Base-by-base conservation (phyloP, 2,113 vertebrate species). In the Perognathus longimembris region DNA sequence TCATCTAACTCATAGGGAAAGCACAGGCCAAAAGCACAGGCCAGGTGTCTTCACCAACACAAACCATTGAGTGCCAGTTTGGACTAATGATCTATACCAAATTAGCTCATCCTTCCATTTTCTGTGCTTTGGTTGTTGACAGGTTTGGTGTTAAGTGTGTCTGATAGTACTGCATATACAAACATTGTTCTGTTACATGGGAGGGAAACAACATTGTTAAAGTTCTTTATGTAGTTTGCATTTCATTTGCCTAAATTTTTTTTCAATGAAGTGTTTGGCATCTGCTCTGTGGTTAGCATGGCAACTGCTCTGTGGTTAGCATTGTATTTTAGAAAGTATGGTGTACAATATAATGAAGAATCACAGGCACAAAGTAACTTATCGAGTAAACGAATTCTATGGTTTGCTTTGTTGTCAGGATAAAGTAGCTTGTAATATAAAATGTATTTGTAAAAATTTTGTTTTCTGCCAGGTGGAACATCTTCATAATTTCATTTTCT, bases 401-500 rank as follows among this genome's bases (percentile, higher is more conserved):
- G 70, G 21, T 79, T 89, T 77, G 40, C 86, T 95, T 90, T 57
- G 54, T 76, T 57, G 7, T 87, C 24, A 59, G 24, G 21, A 15
- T 88, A 76, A 30, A 76, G 82, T 94, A 20, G 22, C 21, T 71
- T 78, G 57, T 18, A 54, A 85, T 42, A 18, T 64, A 32, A 85
- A 63, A n/a, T 86, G 5, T 63, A 11, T 75, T 26, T 69, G 85
- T 22, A 54, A 54, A 54, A 54, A 12, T 18, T 95, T 85, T 89
- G 74, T 57, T 42, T 96, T 30, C 96, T 95, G 12, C 59, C 96
- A 99, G 99, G 99, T 99, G 95, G 99, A 99, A 63, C 99, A 99
- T 78, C 97, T 99, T 80, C 99, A 99, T 96, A 99, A 98, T 93
- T 99, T 99, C 97, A 99, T 99, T 97, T 98, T 99, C 96, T 99